phyloP scores from a whole-genome alignment of 2,888 invertebrate genomes.

The Leptopterna dolabrata region DNA sequence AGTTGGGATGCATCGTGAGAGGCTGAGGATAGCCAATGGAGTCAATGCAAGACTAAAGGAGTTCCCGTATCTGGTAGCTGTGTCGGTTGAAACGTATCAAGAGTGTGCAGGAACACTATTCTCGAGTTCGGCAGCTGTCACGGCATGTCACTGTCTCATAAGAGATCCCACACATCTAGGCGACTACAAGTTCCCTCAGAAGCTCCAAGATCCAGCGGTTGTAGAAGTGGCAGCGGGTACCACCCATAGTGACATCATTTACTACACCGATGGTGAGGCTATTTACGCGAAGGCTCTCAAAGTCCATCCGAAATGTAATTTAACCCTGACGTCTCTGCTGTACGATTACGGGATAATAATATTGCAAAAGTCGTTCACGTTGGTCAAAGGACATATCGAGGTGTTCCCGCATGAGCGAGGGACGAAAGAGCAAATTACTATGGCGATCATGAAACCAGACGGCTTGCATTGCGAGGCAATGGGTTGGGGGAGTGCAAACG shows the following conservation, averaged over 20 bases:
- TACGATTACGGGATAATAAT: not conserved
- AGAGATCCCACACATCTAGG: not conserved
- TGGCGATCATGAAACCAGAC: not conserved
- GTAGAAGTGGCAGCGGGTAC: not conserved
- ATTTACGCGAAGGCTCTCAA: not conserved
- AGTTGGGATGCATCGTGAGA: too few species aligned
- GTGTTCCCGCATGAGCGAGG: not conserved
- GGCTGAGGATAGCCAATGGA: too few species aligned
- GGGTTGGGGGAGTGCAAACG: not conserved
- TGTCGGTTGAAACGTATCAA: too few species aligned
- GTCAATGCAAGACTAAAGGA: too few species aligned
- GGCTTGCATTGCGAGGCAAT: not conserved
- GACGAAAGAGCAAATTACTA: not conserved
- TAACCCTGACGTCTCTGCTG: not conserved
- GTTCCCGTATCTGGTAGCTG: too few species aligned
- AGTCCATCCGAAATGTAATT: not conserved
- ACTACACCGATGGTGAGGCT: not conserved
- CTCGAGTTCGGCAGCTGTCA: not conserved
- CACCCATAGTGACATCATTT: not conserved
- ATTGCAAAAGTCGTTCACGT: not conserved
- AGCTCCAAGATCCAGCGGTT: not conserved
- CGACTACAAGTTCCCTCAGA: not conserved
- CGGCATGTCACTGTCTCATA: not conserved
- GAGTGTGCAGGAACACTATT: too few species aligned
- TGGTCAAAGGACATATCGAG: not conserved